Evolutionary conservation across 2,888 invertebrate species (phyloP), one percentile per base, ranked within the genome.

Genomic region (Daptonema setosum): DNA sequence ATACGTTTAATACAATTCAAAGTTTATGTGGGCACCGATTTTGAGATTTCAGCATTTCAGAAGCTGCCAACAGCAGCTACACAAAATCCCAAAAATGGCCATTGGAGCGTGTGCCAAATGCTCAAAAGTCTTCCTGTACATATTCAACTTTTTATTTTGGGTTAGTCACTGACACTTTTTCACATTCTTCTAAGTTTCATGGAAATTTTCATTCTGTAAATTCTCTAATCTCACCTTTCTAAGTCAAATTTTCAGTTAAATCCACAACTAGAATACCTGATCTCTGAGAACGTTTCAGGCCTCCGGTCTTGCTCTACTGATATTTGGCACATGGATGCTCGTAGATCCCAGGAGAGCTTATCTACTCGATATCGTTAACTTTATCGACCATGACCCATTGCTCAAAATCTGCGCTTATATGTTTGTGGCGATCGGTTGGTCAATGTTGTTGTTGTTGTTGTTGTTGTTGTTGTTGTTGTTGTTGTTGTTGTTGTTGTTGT

Each of bases 341-440:
- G 56, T 67, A 14, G 69, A 69, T 55, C 69, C 69, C n/a, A 62
- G 63, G 45, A 54, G 65, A 47, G 63, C 59, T 48, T 69, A 68
- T 52, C 60, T 68, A 28, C 60, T 69, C 22, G 64, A 67, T 45
- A 56, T 70, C 24, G 56, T 56, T 3, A 29, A 58, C 41, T n/a
- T 35, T 11, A 51, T 30, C 28, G 41, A 35, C 17, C 25, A 24
- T 2, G 57, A 57, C 26, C 56, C 56, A 2, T 29, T 57, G 53
- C 43, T 59, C 52, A 24, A 56, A 41, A 60, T 64, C 41, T 59
- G 61, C 25, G 60, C 67, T 8, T 65, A 64, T 48, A 61, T 63
- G 1, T 56, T 63, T 2, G 52, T 67, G 14, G 61, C 58, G 17
- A 28, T 56, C 28, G 57, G 57, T 8, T 48, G 45, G n/a, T n/a